Evolutionary conservation across 2,888 invertebrate species (phyloP).

Genomic region (Barypeithes pellucidus): DNA sequence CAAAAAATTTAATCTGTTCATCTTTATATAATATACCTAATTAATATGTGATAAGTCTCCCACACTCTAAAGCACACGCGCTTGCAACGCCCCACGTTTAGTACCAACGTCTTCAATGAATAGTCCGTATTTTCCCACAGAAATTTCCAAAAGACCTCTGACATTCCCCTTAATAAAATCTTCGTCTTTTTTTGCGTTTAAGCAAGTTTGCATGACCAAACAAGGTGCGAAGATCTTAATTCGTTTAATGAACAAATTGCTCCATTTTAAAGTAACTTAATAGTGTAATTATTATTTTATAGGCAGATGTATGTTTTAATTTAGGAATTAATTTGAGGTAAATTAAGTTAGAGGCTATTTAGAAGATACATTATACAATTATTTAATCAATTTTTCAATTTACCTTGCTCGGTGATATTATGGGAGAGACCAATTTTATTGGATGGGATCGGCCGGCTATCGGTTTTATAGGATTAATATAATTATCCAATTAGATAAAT

Average conservation of each 20-base stretch:
- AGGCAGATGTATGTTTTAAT: slow-evolving; percentile 45
- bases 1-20: too few species aligned
- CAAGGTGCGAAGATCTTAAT: slow-evolving; percentile 48
- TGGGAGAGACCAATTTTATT: slow-evolving; percentile 41
- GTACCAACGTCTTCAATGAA: neutral
- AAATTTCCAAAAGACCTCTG: slow-evolving; percentile 25
- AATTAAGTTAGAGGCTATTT: slow-evolving; percentile 44
- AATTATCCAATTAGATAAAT: slow-evolving; percentile 54
- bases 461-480: slow-evolving; percentile 13
- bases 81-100: too few species aligned
- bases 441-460: slow-evolving; percentile 35
- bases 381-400: slow-evolving; percentile 52
- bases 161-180: slow-evolving; percentile 31
- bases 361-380: slow-evolving; percentile 50
- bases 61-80: too few species aligned
- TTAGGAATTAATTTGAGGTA: slow-evolving; percentile 33
- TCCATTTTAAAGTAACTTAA: slow-evolving; percentile 35
- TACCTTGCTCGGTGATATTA: slow-evolving; percentile 34
- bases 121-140: slow-evolving; percentile 12
- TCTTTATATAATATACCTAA: too few species aligned
- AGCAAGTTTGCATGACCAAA: slow-evolving; percentile 47
- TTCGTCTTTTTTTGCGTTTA: slow-evolving; percentile 14
- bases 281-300: slow-evolving; percentile 47
- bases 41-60: too few species aligned
- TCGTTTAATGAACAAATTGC: slow-evolving; percentile 45